phyloP scores from a whole-genome alignment of 1,140 invertebrate species.

The Drosophila nebulosa region DNA sequence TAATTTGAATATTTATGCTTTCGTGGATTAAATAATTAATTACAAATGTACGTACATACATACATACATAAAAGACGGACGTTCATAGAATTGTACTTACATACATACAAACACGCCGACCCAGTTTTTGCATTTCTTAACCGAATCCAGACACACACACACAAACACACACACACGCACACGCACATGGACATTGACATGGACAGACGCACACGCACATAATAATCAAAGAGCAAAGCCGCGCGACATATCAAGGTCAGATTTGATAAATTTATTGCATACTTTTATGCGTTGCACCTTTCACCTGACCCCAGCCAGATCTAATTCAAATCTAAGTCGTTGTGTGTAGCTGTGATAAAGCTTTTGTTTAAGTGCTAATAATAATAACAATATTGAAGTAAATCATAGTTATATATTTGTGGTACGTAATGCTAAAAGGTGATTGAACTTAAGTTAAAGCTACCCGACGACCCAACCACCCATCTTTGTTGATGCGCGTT shows the following conservation, averaged over 20 bases:
- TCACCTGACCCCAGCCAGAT: background rate
- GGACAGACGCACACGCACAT: background rate
- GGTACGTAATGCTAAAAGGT: slow-evolving; percentile 52
- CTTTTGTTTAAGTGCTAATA: slow-evolving; percentile 20
- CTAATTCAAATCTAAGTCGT: background rate
- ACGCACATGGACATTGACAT: background rate
- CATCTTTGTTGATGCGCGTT: slow-evolving; percentile 31
- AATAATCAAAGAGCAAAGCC: slow-evolving; percentile 11
- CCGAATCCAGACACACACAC: background rate
- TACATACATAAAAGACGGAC: background rate
- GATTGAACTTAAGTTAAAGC: slow-evolving; percentile 31
- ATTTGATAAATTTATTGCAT: slow-evolving; percentile 51
- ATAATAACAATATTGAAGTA: slow-evolving; percentile 21
- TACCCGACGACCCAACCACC: background rate
- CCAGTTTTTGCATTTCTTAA: background rate
- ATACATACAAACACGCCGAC: background rate
- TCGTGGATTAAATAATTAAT: slow-evolving; percentile 10
- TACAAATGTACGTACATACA: background rate
- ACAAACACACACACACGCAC: background rate
- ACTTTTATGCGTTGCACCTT: slow-evolving; percentile 49
- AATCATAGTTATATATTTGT: background rate
- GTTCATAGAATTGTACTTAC: background rate
- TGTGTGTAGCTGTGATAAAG: background rate
- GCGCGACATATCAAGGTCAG: slow-evolving; percentile 57
- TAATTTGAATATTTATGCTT: slow-evolving; percentile 6